A percentile compares a stretch with the other conserved stretches of the same genome.
Conservation (phyloP, 2,113 vertebrate genomes). For the Stegastes partitus region DNA sequence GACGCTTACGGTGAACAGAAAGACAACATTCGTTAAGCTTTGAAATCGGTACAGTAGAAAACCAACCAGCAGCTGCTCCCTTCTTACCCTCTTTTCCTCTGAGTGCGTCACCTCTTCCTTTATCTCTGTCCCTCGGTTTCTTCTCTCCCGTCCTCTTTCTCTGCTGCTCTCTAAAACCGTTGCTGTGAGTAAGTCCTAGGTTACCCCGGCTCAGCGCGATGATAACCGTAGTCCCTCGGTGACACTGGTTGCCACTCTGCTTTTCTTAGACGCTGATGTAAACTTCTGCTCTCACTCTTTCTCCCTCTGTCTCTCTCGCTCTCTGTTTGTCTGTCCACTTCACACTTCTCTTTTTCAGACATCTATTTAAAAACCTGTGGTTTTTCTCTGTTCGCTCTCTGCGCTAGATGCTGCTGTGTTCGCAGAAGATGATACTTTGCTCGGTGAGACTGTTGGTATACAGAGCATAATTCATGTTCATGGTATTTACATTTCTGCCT, state of each 20-base stretch:
- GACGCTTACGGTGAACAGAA: background rate
- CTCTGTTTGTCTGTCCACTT: slow-evolving; percentile 58
- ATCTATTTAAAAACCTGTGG: slow-evolving; percentile 72
- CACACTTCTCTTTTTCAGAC: slow-evolving; percentile 79
- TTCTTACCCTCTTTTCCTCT: slow-evolving; percentile 62
- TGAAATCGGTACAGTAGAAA: slow-evolving; percentile 5
- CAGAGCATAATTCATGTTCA: background rate
- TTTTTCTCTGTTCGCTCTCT: slow-evolving; percentile 46
- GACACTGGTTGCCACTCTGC: slow-evolving; percentile 39
- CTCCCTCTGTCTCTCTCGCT: slow-evolving; percentile 25
- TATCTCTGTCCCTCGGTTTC: background rate
- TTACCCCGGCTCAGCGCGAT: slow-evolving; percentile 5
- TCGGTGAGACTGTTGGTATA: background rate
- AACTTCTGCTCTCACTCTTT: slow-evolving; percentile 59
- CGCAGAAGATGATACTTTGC: background rate
- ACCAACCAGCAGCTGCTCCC: background rate
- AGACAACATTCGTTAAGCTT: background rate
- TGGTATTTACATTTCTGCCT: slow-evolving; percentile 13
- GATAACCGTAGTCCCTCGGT: slow-evolving; percentile 18
- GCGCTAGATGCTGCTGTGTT: slow-evolving; percentile 1
- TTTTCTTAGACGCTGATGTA: slow-evolving; percentile 30
- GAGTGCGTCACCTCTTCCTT: slow-evolving; percentile 12
- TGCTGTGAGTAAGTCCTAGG: slow-evolving; percentile 50
- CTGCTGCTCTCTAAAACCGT: slow-evolving; percentile 11
- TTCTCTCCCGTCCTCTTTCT: background rate